Base-by-base conservation (phyloP, 2,888 invertebrate genomes). In the Hypena proboscidalis region DNA sequence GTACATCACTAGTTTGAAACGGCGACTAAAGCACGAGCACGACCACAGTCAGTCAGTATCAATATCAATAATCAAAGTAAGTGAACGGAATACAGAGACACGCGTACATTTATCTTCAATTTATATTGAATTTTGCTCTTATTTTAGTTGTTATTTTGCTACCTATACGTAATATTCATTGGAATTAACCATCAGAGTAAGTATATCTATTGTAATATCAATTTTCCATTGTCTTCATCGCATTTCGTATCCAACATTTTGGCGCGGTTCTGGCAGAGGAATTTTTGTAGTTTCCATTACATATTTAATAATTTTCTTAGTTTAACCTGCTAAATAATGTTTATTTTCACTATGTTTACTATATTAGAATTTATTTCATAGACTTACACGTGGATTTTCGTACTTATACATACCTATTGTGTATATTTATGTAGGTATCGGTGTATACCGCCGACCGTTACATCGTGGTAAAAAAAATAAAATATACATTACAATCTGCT, bases 371-470 rank as follows among this genome's bases (percentile, higher is more conserved):
- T 22, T 3, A 11, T 26, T 26, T 26, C 10, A n/a, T 2, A 11
- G 4, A 3, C 6, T 10, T 42, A 51, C 64, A 60, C 59, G 59
- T 63, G 59, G 44, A 26, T 10, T 34, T 47, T 11, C n/a, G 2
- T 19, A 30, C 19, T 21, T 11, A 5, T 2, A 30, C 19, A 19
- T 11, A 5, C 2, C 25, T 29, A 45, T 38, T 58, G 47, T 58
- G 30, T 48, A 15, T 44, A 48, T 32, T 39, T 21, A 45, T 54
- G 59, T 63, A 47, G 55, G 51, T 63, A 48, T 47, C 42, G 44
- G 31, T 62, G 33, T 5, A 42, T 63, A 21, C 11, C 34, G 38
- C 10, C 34, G 44, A 58, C 63, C 59, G 60, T 60, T 63, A 58
- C 55, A 50, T 58, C 42, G 50, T 51, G 50, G 38, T 41, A 42